Conservation (phyloP, 2,888 invertebrate genomes). For the Drosophila birchii region DNA sequence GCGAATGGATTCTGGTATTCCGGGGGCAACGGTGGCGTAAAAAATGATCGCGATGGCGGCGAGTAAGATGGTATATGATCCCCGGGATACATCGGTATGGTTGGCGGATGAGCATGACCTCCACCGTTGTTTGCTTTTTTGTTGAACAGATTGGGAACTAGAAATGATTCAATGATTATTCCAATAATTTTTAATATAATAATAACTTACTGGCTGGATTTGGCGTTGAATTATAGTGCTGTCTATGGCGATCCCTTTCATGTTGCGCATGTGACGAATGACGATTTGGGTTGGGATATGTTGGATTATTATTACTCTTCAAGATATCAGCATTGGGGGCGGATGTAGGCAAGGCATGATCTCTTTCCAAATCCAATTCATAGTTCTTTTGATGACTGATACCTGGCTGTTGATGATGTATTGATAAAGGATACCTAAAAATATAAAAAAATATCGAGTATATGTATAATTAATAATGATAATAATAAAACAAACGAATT, state of each 20-base stretch:
- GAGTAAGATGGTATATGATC: slow-evolving; percentile 92
- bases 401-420: slow-evolving; percentile 79
- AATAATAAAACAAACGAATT: not conserved
- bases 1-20: slow-evolving; percentile 94
- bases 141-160: slow-evolving; percentile 86
- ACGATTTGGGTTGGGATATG: slow-evolving; percentile 90
- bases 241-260: slow-evolving; percentile 78
- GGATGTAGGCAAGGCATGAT: slow-evolving; percentile 90
- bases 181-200: not conserved
- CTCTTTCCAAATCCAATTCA: slow-evolving; percentile 89
- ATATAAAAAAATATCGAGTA: not conserved
- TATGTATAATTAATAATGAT: not conserved
- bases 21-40: slow-evolving; percentile 93
- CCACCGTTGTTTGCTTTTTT: slow-evolving; percentile 85
- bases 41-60: slow-evolving; percentile 91
- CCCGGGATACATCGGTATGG: slow-evolving; percentile 87
- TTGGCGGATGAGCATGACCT: slow-evolving; percentile 87
- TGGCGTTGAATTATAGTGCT: slow-evolving; percentile 83
- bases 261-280: slow-evolving; percentile 81
- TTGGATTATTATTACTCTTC: slow-evolving; percentile 91
- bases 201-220: slow-evolving; percentile 79
- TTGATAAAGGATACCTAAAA: slow-evolving; percentile 78
- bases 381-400: slow-evolving; percentile 85
- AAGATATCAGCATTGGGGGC: slow-evolving; percentile 92
- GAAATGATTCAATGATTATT: slow-evolving; percentile 8